Percentiles rank a stretch among this genome's conserved stretches.
These are phyloP conservation scores for Volucella bombylans DNA, from an alignment of 2,888 invertebrate species.

Conservation along the genomic window DNA sequence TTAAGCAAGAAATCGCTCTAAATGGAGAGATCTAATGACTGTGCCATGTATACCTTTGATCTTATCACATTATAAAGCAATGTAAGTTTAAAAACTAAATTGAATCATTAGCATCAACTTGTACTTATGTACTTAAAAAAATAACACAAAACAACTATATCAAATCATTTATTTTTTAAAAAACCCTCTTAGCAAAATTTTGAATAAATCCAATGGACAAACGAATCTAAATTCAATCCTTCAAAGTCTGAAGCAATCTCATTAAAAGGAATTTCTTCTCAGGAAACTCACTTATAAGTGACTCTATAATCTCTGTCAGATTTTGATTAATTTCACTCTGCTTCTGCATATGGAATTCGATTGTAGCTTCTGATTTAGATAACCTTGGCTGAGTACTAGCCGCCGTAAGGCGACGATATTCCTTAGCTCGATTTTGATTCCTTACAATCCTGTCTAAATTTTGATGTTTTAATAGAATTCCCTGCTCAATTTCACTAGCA, in stretches of 20 bases:
- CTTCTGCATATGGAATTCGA: conserved; percentile 84
- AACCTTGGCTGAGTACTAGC: conserved; percentile 77
- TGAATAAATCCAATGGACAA: no score
- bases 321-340: conserved; percentile 85
- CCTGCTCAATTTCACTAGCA: conserved; percentile 81
- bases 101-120: no score
- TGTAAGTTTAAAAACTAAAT: no score
- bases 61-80: no score
- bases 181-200: no score
- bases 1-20: no score
- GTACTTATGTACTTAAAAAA: no score
- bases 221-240: conserved; percentile 32
- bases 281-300: conserved; percentile 86
- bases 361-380: conserved; percentile 82
- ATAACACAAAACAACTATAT: no score
- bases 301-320: conserved; percentile 84
- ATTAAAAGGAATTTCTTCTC: conserved; percentile 82
- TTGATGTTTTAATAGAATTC: conserved; percentile 79
- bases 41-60: no score
- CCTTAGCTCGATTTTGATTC: conserved; percentile 87
- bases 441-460: conserved; percentile 85
- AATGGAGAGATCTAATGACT: no score
- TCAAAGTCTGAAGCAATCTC: conserved; percentile 84
- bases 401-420: conserved; percentile 84
- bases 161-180: no score